A percentile compares a stretch with the other conserved stretches of the same genome.
These are phyloP conservation scores for Myotis planiceps DNA, from an alignment of 2,797 vertebrate genomes.

Conservation along the genomic window DNA sequence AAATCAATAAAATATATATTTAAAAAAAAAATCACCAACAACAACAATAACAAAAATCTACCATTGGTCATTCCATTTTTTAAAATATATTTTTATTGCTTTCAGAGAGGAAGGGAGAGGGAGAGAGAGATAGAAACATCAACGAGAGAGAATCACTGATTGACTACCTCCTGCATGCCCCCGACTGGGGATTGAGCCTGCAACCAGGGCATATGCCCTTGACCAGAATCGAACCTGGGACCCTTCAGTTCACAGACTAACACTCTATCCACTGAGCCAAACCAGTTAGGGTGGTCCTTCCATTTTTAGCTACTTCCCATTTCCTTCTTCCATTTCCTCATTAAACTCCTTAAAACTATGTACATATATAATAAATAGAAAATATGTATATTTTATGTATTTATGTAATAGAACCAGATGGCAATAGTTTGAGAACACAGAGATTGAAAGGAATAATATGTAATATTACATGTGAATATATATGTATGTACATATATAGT, in stretches of 20 bases:
- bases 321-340: neutral
- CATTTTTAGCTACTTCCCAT: neutral
- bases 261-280: too few relatives aligned
- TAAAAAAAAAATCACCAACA: neutral
- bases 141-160: too few relatives aligned
- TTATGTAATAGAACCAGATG: constrained; percentile 1
- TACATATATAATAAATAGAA: neutral
- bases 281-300: neutral
- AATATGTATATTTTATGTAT: neutral
- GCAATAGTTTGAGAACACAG: neutral
- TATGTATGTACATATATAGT: neutral
- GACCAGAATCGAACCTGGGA: too few relatives aligned
- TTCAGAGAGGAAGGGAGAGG: too few relatives aligned
- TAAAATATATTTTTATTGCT: too few relatives aligned
- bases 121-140: too few relatives aligned
- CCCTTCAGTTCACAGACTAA: too few relatives aligned
- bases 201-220: too few relatives aligned
- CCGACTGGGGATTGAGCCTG: too few relatives aligned
- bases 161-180: too few relatives aligned
- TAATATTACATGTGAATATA: neutral
- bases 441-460: neutral
- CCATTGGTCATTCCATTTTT: neutral
- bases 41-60: neutral
- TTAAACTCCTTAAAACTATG: neutral
- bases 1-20: too few relatives aligned